These are phyloP conservation scores for Coptotermes formosanus DNA, from an alignment of 1,140 invertebrate genomes.

Conservation along the genomic window DNA sequence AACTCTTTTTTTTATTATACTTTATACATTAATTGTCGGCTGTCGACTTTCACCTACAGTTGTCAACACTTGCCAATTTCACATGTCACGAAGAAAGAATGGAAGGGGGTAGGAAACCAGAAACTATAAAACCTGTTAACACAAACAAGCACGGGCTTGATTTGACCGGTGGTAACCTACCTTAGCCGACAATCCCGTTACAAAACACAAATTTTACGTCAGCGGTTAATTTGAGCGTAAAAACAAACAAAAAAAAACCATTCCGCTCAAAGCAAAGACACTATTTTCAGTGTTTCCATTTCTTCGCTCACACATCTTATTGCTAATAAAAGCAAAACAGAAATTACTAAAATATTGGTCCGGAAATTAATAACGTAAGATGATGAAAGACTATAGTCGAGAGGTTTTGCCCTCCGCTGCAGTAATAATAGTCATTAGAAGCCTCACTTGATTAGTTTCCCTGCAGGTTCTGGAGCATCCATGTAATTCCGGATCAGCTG, in stretches of 20 bases:
- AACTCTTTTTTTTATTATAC: no score
- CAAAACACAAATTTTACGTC: not conserved
- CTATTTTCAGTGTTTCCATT: no score
- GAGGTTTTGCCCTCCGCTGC: not conserved
- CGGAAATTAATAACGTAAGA: not conserved
- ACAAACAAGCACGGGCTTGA: not conserved
- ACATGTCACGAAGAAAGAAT: not conserved
- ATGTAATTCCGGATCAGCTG: no score
- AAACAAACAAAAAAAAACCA: not conserved
- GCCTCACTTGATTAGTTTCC: not conserved
- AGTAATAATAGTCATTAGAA: not conserved
- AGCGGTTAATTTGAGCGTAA: not conserved
- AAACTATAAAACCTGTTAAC: not conserved
- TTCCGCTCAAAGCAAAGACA: not conserved
- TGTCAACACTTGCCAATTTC: not conserved
- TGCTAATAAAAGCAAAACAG: not conserved
- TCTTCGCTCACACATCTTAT: not conserved
- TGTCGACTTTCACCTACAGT: not conserved
- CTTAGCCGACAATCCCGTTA: not conserved
- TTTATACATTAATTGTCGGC: not conserved
- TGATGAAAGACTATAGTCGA: not conserved
- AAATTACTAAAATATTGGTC: not conserved
- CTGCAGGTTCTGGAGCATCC: no score
- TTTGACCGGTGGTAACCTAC: not conserved
- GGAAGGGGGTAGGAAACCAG: not conserved